Conservation (phyloP, 2,113 vertebrate genomes). For the Antigone vipio region DNA sequence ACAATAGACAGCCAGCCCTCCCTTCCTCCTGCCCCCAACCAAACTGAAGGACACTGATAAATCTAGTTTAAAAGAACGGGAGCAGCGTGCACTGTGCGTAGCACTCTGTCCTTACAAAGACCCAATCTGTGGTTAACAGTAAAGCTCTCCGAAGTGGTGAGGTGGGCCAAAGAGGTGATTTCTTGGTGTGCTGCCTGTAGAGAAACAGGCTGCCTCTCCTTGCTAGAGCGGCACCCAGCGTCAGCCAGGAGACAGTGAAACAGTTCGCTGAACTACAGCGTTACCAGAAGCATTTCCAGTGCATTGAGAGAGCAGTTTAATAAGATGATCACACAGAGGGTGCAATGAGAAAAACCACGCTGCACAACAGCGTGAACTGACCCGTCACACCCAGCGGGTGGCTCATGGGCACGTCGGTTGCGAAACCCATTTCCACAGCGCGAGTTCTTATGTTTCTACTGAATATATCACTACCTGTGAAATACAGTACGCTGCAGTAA, state of each 20-base stretch:
- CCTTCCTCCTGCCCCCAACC: background rate
- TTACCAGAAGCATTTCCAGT: background rate
- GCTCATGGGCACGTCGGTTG: conserved; percentile 84
- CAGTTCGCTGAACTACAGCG: background rate
- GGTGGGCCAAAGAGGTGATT: background rate
- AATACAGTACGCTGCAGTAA: conserved; percentile 86
- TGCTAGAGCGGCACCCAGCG: background rate
- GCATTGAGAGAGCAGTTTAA: background rate
- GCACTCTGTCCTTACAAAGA: no score
- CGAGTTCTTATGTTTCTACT: conserved; percentile 87
- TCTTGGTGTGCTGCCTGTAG: background rate
- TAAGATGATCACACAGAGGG: no score
- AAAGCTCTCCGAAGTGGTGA: background rate
- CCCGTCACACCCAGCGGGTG: conserved; percentile 83
- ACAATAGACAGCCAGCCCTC: background rate
- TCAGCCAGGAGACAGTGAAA: background rate
- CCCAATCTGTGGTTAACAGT: background rate
- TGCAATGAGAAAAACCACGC: background rate
- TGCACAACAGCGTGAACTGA: conserved; percentile 49
- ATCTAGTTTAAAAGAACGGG: background rate
- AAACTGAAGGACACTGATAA: background rate
- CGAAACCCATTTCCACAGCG: conserved; percentile 86
- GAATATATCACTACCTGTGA: conserved; percentile 89
- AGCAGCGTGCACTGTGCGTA: rapidly evolving
- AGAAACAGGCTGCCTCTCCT: background rate